phyloP scores from a whole-genome alignment of 64 coral and sea anemone genomes.

The Pocillopora damicornis region DNA sequence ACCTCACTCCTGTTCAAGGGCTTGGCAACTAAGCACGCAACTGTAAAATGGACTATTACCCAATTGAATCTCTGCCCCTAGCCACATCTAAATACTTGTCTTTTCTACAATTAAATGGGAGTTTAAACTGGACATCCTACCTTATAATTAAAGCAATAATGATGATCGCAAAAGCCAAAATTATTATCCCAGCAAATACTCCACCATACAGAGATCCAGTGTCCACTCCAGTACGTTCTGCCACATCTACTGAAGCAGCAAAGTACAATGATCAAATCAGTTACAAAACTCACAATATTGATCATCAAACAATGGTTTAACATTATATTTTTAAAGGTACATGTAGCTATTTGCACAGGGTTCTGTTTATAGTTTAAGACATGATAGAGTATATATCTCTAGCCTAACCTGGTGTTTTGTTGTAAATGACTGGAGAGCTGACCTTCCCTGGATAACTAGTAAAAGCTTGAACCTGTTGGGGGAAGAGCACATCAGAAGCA shows the following conservation, averaged over 20 bases:
- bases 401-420: constrained; percentile 16
- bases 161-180: constrained; percentile 73
- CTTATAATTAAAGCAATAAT: constrained; percentile 73
- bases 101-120: no score
- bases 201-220: constrained; percentile 79
- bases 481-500: neutral
- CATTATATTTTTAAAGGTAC: no score
- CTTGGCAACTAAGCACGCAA: no score
- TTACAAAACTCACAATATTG: no score
- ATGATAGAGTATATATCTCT: neutral
- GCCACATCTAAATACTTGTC: neutral
- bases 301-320: no score
- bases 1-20: no score
- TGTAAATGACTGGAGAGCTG: neutral
- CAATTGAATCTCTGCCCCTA: neutral
- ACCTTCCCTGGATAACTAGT: constrained; percentile 25
- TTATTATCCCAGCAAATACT: constrained; percentile 74
- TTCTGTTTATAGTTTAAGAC: neutral
- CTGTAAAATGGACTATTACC: neutral
- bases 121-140: neutral
- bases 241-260: neutral
- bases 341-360: neutral
- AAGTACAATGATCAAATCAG: neutral
- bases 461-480: constrained; percentile 32
- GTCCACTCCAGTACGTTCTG: constrained; percentile 16